Conservation (phyloP, 1,140 invertebrate species). For the Pissodes strobi region DNA sequence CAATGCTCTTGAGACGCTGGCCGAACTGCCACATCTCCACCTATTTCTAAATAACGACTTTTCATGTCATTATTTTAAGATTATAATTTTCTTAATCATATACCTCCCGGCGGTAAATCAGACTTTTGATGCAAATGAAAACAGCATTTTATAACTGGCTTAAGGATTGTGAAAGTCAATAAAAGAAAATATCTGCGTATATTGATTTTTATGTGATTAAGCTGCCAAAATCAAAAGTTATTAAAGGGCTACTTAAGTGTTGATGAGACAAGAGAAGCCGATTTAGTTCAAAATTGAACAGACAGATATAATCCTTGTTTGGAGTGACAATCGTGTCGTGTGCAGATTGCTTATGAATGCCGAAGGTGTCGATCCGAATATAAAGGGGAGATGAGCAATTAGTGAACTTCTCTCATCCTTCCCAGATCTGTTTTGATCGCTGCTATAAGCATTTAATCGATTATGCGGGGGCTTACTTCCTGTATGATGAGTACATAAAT, state of each 20-base stretch:
- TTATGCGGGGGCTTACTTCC: conserved; percentile 2
- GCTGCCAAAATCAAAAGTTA: conserved; percentile 31
- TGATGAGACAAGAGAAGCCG: conserved; percentile 24
- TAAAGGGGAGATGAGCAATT: conserved; percentile 44
- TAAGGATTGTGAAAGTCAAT: no score
- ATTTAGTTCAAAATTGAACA: conserved; percentile 25
- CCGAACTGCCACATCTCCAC: no score
- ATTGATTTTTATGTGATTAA: conserved; percentile 24
- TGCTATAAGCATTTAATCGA: conserved; percentile 29
- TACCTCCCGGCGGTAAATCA: no score
- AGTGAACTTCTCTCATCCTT: conserved; percentile 38
- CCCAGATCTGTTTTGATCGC: conserved; percentile 19
- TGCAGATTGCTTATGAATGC: conserved; percentile 36
- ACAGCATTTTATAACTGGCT: no score
- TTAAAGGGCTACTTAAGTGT: conserved; percentile 33
- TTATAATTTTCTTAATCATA: no score
- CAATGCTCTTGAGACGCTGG: no score
- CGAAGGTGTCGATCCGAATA: conserved; percentile 38
- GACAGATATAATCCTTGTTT: conserved; percentile 42
- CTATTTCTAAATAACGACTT: no score
- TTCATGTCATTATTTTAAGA: no score
- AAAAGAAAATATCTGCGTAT: conserved; percentile 7
- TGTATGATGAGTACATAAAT: neutral
- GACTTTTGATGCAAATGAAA: no score
- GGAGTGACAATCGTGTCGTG: conserved; percentile 36